Conservation (phyloP, 2,797 vertebrate genomes). For the Synaphobranchus kaupii region DNA sequence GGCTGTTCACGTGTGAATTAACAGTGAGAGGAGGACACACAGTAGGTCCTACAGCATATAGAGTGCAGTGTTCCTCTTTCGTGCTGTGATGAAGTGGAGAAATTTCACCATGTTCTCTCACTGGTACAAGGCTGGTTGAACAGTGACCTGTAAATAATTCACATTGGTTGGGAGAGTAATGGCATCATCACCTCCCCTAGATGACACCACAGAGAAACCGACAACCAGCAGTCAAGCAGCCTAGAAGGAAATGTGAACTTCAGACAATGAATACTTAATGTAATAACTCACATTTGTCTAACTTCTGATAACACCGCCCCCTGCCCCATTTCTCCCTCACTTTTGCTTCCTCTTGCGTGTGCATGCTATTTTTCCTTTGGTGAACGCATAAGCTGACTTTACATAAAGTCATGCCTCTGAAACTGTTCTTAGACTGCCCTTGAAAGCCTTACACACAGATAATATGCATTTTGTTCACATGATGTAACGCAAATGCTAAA, state of each 20-base stretch:
- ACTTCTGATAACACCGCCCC: background rate
- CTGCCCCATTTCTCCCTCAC: background rate
- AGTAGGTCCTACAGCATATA: background rate
- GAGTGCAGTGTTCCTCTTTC: background rate
- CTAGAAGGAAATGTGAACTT: background rate
- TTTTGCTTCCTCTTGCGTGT: background rate
- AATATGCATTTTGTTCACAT: background rate
- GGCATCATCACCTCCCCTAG: background rate
- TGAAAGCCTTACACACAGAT: constrained; percentile 9
- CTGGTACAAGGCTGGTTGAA: background rate
- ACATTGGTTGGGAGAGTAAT: background rate
- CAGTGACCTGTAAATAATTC: constrained; percentile 15
- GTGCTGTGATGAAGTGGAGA: background rate
- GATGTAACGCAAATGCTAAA: background rate
- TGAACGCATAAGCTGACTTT: constrained; percentile 17
- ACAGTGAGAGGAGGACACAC: background rate
- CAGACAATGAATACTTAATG: constrained; percentile 17
- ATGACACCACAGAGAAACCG: background rate
- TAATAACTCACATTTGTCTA: background rate
- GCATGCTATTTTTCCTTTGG: background rate
- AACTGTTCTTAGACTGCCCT: constrained; percentile 13
- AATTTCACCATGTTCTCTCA: background rate
- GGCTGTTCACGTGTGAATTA: background rate
- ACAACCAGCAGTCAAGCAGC: background rate
- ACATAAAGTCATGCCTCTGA: constrained; percentile 14